phyloP scores from a whole-genome alignment of 1,140 invertebrate genomes.

The Eurosta solidaginis region DNA sequence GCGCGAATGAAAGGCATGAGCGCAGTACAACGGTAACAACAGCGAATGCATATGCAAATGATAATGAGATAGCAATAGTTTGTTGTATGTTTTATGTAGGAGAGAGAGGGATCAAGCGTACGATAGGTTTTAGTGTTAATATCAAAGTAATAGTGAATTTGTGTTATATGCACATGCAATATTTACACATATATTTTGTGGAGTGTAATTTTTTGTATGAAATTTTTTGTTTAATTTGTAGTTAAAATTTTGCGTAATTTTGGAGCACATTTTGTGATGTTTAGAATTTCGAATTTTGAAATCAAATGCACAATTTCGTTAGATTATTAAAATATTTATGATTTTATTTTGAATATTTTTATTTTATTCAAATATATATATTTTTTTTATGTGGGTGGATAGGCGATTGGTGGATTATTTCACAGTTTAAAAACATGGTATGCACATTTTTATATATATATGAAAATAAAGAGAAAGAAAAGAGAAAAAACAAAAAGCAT shows the following conservation, averaged over 20 bases:
- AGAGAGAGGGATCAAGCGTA: neutral
- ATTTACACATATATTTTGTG: too few species aligned
- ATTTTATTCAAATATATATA: neutral
- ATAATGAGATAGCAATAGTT: neutral
- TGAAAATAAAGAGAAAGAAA: slow-evolving; percentile 59
- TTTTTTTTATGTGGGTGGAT: slow-evolving; percentile 32
- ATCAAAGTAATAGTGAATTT: neutral
- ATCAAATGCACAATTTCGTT: slow-evolving; percentile 18
- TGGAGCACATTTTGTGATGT: neutral
- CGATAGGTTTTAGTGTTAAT: neutral
- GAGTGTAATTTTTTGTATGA: neutral
- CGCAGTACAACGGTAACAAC: neutral
- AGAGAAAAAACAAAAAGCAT: slow-evolving; percentile 57
- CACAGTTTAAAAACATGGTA: slow-evolving; percentile 52
- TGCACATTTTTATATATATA: slow-evolving; percentile 59
- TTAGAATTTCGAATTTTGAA: neutral
- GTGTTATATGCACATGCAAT: neutral
- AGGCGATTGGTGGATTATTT: slow-evolving; percentile 40
- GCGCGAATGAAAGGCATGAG: neutral
- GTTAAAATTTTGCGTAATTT: neutral
- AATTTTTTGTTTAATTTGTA: neutral
- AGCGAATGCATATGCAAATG: neutral
- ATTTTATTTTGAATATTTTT: slow-evolving; percentile 11
- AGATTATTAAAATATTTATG: neutral
- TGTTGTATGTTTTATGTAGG: too few species aligned